phyloP scores from a whole-genome alignment of 1,140 invertebrate species.

The Formica selysi region DNA sequence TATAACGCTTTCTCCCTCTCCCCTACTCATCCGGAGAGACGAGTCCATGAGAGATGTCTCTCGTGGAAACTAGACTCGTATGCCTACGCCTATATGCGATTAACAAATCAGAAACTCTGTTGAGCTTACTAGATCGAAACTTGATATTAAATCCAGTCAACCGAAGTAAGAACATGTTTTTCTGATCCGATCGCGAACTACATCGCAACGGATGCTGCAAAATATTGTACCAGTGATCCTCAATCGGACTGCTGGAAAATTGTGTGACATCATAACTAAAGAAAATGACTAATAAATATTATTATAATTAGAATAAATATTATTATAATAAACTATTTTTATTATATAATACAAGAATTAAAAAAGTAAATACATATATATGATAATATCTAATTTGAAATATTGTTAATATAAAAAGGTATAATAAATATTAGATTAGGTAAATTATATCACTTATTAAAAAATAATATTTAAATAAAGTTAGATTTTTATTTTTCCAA shows the following conservation, averaged over 20 bases:
- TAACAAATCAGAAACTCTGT: constrained; percentile 62
- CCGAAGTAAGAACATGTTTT: constrained; percentile 37
- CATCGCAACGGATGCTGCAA: not conserved
- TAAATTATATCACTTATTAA: not conserved
- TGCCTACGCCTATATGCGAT: constrained; percentile 59
- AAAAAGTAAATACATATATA: not conserved
- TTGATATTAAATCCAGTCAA: not conserved
- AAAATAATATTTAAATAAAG: too few species aligned
- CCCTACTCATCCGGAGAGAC: constrained; percentile 15
- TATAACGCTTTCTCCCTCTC: constrained; percentile 81
- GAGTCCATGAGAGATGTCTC: constrained; percentile 54
- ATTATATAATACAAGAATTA: too few species aligned
- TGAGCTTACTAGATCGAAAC: constrained; percentile 41
- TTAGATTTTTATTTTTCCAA: too few species aligned
- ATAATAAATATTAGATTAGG: not conserved
- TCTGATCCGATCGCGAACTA: not conserved
- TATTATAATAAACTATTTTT: not conserved
- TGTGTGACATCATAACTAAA: not conserved
- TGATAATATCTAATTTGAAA: too few species aligned
- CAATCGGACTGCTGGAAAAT: not conserved
- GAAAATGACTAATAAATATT: not conserved
- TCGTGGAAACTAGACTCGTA: constrained; percentile 76
- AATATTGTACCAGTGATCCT: constrained; percentile 2
- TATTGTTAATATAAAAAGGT: not conserved
- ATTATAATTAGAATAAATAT: not conserved